Evolutionary conservation across 1,140 invertebrate species (phyloP).

Genomic region (Ceratina japonica): DNA sequence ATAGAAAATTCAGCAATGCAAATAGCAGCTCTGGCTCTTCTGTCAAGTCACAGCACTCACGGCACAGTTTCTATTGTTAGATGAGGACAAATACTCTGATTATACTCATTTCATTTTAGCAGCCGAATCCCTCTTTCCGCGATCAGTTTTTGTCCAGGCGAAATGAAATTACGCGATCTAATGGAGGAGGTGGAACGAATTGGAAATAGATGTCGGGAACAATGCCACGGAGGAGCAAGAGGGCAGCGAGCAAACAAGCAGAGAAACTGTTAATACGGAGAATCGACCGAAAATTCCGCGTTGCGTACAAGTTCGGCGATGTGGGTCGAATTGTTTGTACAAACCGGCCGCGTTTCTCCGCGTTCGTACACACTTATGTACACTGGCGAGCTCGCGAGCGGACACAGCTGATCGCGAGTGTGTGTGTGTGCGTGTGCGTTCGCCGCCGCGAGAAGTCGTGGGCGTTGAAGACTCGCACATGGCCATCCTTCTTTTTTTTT

Average conservation of each 20-base stretch:
- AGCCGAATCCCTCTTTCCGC: too few relatives aligned
- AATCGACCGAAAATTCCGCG: slow-evolving; percentile 66
- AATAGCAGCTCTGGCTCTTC: background rate
- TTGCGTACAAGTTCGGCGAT: slow-evolving; percentile 61
- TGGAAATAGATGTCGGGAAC: slow-evolving; percentile 39
- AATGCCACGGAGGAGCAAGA: background rate
- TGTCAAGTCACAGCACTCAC: background rate
- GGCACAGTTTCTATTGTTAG: too few relatives aligned
- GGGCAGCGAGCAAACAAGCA: slow-evolving; percentile 61
- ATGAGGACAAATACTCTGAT: too few relatives aligned
- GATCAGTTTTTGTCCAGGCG: too few relatives aligned
- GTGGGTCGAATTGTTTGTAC: slow-evolving; percentile 73
- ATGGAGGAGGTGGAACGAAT: background rate
- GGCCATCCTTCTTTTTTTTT: slow-evolving; percentile 52
- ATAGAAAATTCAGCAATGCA: slow-evolving; percentile 31
- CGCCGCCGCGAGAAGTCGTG: slow-evolving; percentile 42
- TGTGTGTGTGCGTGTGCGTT: background rate
- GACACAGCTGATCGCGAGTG: background rate
- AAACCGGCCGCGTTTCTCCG: slow-evolving; percentile 71
- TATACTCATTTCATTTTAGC: too few relatives aligned
- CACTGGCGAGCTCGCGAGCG: background rate
- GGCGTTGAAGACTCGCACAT: slow-evolving; percentile 67
- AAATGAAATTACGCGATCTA: background rate
- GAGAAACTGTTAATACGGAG: slow-evolving; percentile 70
- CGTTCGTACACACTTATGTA: slow-evolving; percentile 65